Percentiles rank a stretch among this genome's conserved stretches.
Conservation (phyloP, 2,888 invertebrate species). For the Drosophila pullipes region DNA sequence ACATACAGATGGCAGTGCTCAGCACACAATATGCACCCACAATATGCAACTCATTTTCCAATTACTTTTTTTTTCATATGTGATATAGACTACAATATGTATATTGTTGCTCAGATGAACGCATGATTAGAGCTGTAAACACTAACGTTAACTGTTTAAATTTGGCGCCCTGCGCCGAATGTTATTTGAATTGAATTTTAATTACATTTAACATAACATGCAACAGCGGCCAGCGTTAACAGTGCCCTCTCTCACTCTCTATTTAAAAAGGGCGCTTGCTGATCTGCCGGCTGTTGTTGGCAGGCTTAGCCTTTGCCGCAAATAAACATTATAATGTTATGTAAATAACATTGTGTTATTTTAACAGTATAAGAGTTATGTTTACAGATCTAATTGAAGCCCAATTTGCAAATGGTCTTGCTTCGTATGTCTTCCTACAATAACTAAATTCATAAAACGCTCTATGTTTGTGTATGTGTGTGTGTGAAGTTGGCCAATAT, state of each 20-base stretch:
- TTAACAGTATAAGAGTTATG: neutral
- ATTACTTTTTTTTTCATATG: neutral
- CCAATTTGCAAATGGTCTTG: constrained; percentile 10
- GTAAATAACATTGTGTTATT: neutral
- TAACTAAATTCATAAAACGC: constrained; percentile 13
- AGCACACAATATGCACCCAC: constrained; percentile 58
- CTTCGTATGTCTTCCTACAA: constrained; percentile 52
- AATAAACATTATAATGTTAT: neutral
- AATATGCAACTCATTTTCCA: constrained; percentile 1
- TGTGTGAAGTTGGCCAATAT: constrained; percentile 32
- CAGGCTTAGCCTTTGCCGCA: neutral
- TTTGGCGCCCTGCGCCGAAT: neutral
- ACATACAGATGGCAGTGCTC: constrained; percentile 56
- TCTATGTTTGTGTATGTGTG: constrained; percentile 15
- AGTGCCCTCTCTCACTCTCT: neutral
- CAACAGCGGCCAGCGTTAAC: neutral
- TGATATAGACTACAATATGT: constrained; percentile 1
- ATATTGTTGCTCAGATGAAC: constrained; percentile 69
- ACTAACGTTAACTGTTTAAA: neutral
- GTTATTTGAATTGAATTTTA: neutral
- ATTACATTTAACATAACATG: neutral
- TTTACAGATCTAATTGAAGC: constrained; percentile 26
- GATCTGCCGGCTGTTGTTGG: neutral
- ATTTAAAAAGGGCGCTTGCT: neutral
- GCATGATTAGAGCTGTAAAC: constrained; percentile 23